phyloP scores from a whole-genome alignment of 2,888 invertebrate species.

The Drosophila anomelani region DNA sequence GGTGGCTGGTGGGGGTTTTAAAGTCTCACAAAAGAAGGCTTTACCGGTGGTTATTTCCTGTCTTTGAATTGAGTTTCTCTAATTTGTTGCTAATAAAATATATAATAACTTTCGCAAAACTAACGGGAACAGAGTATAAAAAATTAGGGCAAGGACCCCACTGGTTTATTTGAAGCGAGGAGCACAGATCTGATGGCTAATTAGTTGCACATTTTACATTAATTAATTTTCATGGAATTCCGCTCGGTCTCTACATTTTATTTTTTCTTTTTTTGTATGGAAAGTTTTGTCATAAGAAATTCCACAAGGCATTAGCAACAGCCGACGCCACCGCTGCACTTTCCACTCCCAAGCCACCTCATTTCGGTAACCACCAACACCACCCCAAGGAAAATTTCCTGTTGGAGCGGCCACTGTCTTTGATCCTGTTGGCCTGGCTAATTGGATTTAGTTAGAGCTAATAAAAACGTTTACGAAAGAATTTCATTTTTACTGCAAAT shows the following conservation, averaged over 20 bases:
- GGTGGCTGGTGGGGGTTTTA: not conserved
- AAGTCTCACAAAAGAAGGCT: not conserved
- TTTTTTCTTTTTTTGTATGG: not conserved
- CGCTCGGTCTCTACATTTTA: not conserved
- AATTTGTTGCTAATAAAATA: not conserved
- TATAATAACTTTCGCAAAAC: not conserved
- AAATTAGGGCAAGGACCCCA: not conserved
- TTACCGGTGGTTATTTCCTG: not conserved
- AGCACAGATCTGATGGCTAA: slow-evolving; percentile 51
- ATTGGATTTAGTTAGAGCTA: slow-evolving; percentile 75
- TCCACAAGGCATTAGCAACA: slow-evolving; percentile 73
- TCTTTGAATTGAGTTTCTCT: not conserved
- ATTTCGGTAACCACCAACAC: not conserved
- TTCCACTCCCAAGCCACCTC: slow-evolving; percentile 10
- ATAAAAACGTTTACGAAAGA: slow-evolving; percentile 73
- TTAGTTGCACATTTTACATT: slow-evolving; percentile 81
- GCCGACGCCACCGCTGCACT: slow-evolving; percentile 67
- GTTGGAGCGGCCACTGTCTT: slow-evolving; percentile 41
- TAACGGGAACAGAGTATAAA: not conserved
- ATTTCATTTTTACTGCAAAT: slow-evolving; percentile 78
- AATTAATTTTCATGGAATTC: slow-evolving; percentile 74
- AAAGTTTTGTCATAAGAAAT: slow-evolving; percentile 79
- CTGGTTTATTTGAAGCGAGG: not conserved
- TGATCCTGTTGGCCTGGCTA: slow-evolving; percentile 69
- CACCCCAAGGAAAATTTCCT: not conserved